Base-by-base conservation (phyloP, 1,140 invertebrate genomes). In the Bombus confusus region DNA sequence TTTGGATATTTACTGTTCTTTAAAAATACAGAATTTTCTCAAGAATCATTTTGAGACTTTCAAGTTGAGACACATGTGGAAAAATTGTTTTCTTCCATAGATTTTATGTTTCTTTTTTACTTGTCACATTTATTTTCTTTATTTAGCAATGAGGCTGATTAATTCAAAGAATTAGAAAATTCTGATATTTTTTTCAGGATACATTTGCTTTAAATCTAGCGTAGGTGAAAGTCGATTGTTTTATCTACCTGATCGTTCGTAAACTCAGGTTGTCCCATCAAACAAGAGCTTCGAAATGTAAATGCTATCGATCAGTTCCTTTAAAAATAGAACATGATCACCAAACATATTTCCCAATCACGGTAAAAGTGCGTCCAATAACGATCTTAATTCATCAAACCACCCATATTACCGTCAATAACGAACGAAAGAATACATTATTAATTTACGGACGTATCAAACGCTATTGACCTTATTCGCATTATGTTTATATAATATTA, bases 321-420 rank as follows among this genome's bases (percentile, higher is more conserved):
- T 41, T 71, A 39, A 41, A n/a, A 39, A 71, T 71, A 41, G 69
- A 71, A 39, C 69, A 37, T n/a, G 69, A 41, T 71, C 37, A n/a
- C 37, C 22, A 28, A n/a, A n/a, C 69, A 71, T 13, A 41, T 71
- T 41, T 41, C 69, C 4, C 25, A 41, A 41, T 71, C 37, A 25
- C 34, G 9, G 4, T 39, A 34, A 31, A 68, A 68, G 31, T 71
- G 25, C 25, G 9, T 39, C 25, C 4, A 71, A 25, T 28, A 39
- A 39, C 22, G 22, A 25, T 28, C 18, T 13, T 25, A 28, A 71
- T 71, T 71, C 68, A 6, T 39, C 34, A 12, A 71, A 39, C 10
- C 31, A 8, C 3, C 66, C 18, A 22, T 22, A 31, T 37, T 34
- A 37, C 22, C 15, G 1, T 68, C 18, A 22, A 22, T 22, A 68